These are phyloP conservation scores for Drosophila peninsularis DNA, from an alignment of 2,888 invertebrate species.

Conservation along the genomic window DNA sequence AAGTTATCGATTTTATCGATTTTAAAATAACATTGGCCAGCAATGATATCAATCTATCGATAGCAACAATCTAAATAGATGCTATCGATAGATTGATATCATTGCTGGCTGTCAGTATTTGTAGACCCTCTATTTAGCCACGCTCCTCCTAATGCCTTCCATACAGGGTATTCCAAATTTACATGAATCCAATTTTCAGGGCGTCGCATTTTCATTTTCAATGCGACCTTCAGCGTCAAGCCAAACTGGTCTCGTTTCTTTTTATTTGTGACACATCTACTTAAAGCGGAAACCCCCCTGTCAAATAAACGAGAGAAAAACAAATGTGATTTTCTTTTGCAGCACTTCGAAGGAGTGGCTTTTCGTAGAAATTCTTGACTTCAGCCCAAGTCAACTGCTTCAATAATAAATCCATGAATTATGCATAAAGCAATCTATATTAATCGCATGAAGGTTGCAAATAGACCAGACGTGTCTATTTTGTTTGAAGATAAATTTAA, in stretches of 20 bases:
- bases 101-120: neutral
- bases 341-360: conserved; percentile 25
- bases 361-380: neutral
- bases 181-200: conserved; percentile 54
- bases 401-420: conserved; percentile 43
- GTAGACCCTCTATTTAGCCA: neutral
- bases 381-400: conserved; percentile 6
- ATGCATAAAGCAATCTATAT: conserved; percentile 38
- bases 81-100: no score
- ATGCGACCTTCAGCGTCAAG: conserved; percentile 51
- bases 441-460: neutral
- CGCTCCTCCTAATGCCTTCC: neutral
- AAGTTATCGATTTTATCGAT: no score
- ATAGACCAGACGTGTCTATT: conserved; percentile 1
- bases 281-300: conserved; percentile 24
- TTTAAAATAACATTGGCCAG: neutral
- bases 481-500: neutral
- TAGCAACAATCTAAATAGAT: neutral
- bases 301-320: conserved; percentile 34
- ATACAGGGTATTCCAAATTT: conserved; percentile 39
- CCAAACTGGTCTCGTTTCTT: conserved; percentile 22
- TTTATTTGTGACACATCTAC: conserved; percentile 21
- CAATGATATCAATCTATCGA: neutral
- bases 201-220: conserved; percentile 57
- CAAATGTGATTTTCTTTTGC: conserved; percentile 43